Base-by-base conservation (phyloP, 2,888 invertebrate species). In the Amiota communis region DNA sequence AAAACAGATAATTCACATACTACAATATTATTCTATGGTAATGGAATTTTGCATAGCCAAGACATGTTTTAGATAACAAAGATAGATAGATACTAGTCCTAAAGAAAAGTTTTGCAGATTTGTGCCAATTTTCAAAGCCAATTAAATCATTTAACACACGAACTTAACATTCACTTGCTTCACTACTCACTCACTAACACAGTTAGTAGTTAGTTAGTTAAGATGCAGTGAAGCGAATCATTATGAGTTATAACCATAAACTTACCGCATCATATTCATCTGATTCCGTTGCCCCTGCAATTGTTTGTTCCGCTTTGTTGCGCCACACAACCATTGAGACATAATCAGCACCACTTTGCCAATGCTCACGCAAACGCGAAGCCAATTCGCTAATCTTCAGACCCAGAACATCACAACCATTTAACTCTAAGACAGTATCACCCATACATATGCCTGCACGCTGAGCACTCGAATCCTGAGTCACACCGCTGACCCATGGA, bases 401-500 rank as follows among this genome's bases (percentile, higher is more conserved):
- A 10, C 90, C 90, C 72, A 90, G 72, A 11, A 90, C 85, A 83
- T 90, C 90, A 70, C 78, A 80, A 49, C 88, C 88, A 69, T 89
- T 89, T 6, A 89, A 91, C 84, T 93, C 93, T 23, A 95, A 89
- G 64, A 95, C 85, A 77, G 94, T 94, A 87, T 95, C 95, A 0
- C 95, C 95, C 8, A 92, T 90, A 81, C 91, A 92, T 68, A 95
- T 87, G 0, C 94, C 95, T 0, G 94, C 93, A 0, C 84, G 73
- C 71, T 93, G 92, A 0, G 95, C 94, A 75, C 92, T 90, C 0
- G 93, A 93, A 2, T 90, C 91, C 0, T 89, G 87, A 51, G 93
- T 93, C 57, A 95, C 93, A 71, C 92, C 92, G 87, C 91, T 91
- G 77, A 95, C 93, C 95, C 95, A 95, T 1, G 95, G 95, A 88